phyloP scores from a whole-genome alignment of 1,140 invertebrate species.

The Pteromalus puparum region DNA sequence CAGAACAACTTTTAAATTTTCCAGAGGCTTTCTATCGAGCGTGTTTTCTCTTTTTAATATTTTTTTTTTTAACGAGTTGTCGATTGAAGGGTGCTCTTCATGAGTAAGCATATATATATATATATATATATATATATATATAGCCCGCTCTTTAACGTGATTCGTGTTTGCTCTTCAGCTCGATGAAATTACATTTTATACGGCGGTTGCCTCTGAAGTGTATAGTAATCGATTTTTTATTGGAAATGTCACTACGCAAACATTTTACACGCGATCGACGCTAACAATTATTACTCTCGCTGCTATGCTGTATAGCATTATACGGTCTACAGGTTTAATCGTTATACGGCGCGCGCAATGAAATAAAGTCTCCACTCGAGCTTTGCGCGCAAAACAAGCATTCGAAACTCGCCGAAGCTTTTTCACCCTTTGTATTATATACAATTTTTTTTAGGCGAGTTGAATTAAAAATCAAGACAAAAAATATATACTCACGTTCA shows the following conservation, averaged over 20 bases:
- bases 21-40: no score
- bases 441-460: no score
- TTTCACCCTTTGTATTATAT: no score
- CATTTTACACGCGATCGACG: neutral
- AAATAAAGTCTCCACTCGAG: no score
- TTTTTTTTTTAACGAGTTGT: neutral
- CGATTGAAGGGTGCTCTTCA: neutral
- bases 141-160: neutral
- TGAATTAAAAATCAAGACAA: neutral
- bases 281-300: neutral
- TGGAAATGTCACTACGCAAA: neutral
- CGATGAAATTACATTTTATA: neutral
- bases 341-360: neutral
- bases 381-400: no score
- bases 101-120: neutral
- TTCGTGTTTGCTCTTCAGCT: neutral
- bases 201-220: neutral
- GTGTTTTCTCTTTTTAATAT: neutral
- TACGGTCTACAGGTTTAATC: neutral
- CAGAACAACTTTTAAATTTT: no score
- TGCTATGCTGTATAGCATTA: neutral
- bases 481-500: slow-evolving; percentile 40
- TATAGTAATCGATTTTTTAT: neutral
- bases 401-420: no score
- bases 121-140: no score